Base-by-base conservation (phyloP, 30 jellyfish, hydroid and myxozoan species). In the Turritopsis rubra region DNA sequence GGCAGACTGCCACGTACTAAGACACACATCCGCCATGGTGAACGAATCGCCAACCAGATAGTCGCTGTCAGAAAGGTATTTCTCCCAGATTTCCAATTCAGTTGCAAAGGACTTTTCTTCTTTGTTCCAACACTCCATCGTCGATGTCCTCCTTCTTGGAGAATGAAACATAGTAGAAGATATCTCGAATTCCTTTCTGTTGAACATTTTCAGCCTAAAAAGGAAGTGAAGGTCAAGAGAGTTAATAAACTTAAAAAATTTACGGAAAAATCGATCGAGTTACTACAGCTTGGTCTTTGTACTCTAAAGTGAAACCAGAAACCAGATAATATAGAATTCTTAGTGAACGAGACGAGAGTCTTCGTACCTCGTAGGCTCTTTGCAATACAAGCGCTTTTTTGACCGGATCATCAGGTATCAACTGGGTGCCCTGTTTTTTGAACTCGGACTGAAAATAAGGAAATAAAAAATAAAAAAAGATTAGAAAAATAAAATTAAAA, bases 1-100 rank as follows among this genome's bases (percentile, higher is more conserved):
- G 90, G 41, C 30, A 84, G 89, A 21, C 90, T 60, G 18, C 73
- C 53, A 25, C 90, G 90, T n/a, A 52, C 80, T 23, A 54, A 65
- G 21, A 73, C 73, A 20, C 81, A 75, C 53, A 84, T 84, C 90
- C 21, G 90, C 90, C 90, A 84, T 72, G 73, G 88, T 84, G 60
- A 84, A 84, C 53, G 75, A 89, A 29, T 31, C 52, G 20, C 90
- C 90, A 26, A 76, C 89, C 28, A 84, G 19, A 22, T 28, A 84
- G 28, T 74, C 70, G 24, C 85, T 53, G 26, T 66, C 81, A 19
- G 87, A 21, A 28, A 66, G 89, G 41, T 28, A 84, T 20, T 52
- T 22, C 53, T 80, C 87, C 87, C 87, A 80, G 52, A 31, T 53
- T 80, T 80, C 79, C 79, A 80, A 53, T 84, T 80, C 87, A 17